Percentiles rank a stretch among this genome's conserved stretches.
These are phyloP conservation scores for Antheraea pernyi DNA, from an alignment of 1,140 invertebrate species.

Conservation along the genomic window DNA sequence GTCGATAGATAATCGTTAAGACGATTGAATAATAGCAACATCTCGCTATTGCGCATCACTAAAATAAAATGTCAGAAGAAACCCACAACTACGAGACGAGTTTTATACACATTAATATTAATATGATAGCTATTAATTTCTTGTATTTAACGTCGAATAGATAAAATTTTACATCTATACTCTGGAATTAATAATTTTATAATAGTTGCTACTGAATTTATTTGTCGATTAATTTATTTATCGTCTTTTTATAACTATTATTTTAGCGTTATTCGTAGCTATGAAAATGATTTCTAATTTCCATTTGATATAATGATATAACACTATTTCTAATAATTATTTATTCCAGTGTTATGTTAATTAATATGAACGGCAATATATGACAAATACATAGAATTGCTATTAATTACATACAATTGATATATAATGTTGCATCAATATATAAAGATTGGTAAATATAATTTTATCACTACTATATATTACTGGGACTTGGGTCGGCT, in stretches of 20 bases:
- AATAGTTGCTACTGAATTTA: not conserved
- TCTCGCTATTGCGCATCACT: not conserved
- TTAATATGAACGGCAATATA: not conserved
- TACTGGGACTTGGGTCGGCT: not conserved
- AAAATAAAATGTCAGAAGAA: not conserved
- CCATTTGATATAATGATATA: not conserved
- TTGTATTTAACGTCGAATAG: not conserved
- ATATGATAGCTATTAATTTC: not conserved
- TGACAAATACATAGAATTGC: not conserved
- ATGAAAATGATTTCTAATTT: not conserved
- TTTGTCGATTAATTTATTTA: no score
- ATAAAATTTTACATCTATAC: not conserved
- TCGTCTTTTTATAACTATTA: no score
- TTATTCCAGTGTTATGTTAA: not conserved
- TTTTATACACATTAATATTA: not conserved
- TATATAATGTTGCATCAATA: not conserved
- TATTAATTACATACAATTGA: not conserved
- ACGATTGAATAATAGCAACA: not conserved
- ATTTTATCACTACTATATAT: not conserved
- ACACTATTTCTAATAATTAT: not conserved
- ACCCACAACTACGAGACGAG: not conserved
- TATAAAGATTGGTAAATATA: not conserved
- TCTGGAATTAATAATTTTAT: slow-evolving; percentile 5
- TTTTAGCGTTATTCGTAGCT: no score
- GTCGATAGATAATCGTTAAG: not conserved